Percentiles rank a stretch among this genome's conserved stretches.
Conservation (phyloP, 2,888 invertebrate genomes). For the Lepeophtheirus nordmannii region DNA sequence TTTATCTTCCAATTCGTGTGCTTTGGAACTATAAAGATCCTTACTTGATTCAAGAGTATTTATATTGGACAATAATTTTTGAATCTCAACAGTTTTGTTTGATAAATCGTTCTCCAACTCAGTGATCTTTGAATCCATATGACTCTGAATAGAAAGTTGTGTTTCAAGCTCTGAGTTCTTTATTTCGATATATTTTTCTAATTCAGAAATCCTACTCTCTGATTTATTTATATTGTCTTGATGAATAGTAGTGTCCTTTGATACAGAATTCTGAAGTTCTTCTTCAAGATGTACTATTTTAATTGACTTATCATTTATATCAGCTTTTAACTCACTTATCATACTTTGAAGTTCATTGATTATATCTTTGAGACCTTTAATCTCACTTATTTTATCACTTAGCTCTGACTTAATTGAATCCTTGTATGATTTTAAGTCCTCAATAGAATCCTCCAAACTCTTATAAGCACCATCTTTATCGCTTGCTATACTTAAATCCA, state of each 20-base stretch:
- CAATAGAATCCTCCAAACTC: constrained; percentile 7
- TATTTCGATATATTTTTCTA: no score
- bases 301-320: not conserved
- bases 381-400: constrained; percentile 14
- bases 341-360: not conserved
- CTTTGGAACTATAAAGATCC: no score
- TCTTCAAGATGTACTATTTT: not conserved
- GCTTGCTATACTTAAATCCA: not conserved
- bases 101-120: not conserved
- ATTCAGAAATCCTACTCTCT: no score
- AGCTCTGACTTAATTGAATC: constrained; percentile 11
- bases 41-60: no score
- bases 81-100: not conserved
- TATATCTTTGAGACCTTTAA: constrained; percentile 7
- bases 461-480: not conserved
- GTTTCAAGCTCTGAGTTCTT: no score
- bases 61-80: not conserved
- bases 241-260: not conserved
- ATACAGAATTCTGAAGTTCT: not conserved
- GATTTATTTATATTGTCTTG: no score
- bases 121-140: not conserved
- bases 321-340: not conserved
- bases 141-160: not conserved
- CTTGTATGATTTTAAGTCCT: not conserved
- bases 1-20: not conserved